Percentiles rank a stretch among this genome's conserved stretches.
Evolutionary conservation across 1,140 invertebrate species (phyloP).

Genomic region (Aphis gossypii): DNA sequence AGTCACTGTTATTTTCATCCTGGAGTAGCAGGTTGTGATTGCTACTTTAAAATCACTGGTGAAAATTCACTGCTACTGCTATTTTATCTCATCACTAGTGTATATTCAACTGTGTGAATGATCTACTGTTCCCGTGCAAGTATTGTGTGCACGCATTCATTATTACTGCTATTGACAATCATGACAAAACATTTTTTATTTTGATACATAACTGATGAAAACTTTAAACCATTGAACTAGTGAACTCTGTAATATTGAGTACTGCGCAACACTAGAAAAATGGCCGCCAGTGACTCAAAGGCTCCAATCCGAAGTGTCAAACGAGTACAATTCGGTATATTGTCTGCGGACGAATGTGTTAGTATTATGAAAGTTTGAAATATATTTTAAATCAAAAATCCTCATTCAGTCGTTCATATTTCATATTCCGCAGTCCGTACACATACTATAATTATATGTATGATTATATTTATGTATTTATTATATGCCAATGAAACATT

Average conservation of each 20-base stretch:
- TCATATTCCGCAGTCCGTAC: not conserved
- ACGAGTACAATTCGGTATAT: conserved; percentile 97
- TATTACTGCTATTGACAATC: not conserved
- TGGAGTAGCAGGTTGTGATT: too few relatives aligned
- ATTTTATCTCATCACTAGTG: too few relatives aligned
- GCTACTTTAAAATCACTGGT: too few relatives aligned
- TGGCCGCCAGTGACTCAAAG: conserved; percentile 77
- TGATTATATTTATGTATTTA: not conserved
- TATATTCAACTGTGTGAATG: not conserved
- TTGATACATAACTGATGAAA: not conserved
- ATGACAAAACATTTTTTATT: not conserved
- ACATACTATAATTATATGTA: too few relatives aligned
- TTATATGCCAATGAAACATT: not conserved
- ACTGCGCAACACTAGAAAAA: conserved; percentile 64
- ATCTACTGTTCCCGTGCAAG: not conserved
- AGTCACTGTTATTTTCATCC: too few relatives aligned
- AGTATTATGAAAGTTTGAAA: conserved; percentile 66
- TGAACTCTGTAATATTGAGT: not conserved
- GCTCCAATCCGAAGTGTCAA: conserved; percentile 93
- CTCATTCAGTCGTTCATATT: not conserved
- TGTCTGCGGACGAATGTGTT: conserved; percentile 99
- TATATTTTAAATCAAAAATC: conserved; percentile 1
- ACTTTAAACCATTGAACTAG: not conserved
- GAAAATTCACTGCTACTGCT: too few relatives aligned
- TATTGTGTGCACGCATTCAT: not conserved